Base-by-base conservation (phyloP, 2,888 invertebrate genomes). In the Brachylomia viminalis region DNA sequence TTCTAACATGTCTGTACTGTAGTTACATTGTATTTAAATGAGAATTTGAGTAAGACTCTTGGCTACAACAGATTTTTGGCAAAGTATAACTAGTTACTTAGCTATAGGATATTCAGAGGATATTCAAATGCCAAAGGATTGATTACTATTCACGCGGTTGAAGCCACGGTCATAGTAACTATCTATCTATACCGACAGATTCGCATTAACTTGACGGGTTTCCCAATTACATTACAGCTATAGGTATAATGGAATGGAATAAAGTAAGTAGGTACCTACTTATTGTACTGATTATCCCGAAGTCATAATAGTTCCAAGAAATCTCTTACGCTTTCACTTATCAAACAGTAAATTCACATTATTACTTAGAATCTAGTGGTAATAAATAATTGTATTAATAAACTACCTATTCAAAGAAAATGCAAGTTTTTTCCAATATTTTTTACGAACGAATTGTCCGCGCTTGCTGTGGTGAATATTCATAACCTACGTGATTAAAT, bases 191-290 rank as follows among this genome's bases (percentile, higher is more conserved):
- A 27, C n/a, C 27, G 20, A 61, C 42, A 62, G 61, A 62, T 73
- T 62, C 33, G 13, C n/a, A 54, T 54, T 54, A 27, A 62, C 72
- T 75, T 75, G 61, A 33, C 5, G 33, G 73, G 73, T 62, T 75
- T 75, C 75, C 8, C 61, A 62, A 70, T 72, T 52, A 33, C 45
- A 59, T n/a, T 62, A 61, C 15, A 73, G 33, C 52, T 42, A 17
- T 58, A 27, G 0, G 2, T 68, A 30, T 15, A 27, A 47, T 30
- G 33, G 66, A 47, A 38, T 17, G 47, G 2, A 47, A 58, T 11
- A 1, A 49, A 66, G 33, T 33, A 33, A 8, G 11, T 20, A 20
- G 10, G 0, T 23, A 42, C 0, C 1, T 33, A 61, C 11, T 6
- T 27, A 27, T 27, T 27, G 11, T 64, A 27, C 7, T 27, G 20